Conservation (phyloP, 2,797 vertebrate genomes). For the Betta splendens region DNA sequence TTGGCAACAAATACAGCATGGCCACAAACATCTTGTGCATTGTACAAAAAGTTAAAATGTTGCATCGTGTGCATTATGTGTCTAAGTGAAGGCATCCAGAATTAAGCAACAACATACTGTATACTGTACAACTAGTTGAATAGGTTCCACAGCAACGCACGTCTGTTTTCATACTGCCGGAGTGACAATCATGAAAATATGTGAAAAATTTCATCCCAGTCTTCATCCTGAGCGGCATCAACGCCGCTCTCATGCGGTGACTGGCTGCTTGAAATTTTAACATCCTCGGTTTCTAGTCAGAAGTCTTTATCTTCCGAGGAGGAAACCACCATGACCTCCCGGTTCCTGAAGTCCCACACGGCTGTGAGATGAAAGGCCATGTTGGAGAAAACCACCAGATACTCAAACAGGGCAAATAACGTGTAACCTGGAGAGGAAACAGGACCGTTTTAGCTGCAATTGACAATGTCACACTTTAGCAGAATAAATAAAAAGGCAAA, state of each 20-base stretch:
- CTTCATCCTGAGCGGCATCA: conserved; percentile 30
- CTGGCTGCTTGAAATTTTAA: conserved; percentile 11
- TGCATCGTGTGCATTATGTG: conserved; percentile 17
- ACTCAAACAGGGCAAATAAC: conserved; percentile 90
- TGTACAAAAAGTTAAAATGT: conserved; percentile 38
- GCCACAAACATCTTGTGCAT: conserved; percentile 29
- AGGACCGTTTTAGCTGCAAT: too few species aligned
- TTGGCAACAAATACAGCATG: conserved; percentile 33
- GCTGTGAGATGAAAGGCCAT: conserved; percentile 97
- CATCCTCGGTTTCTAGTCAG: conserved; percentile 67
- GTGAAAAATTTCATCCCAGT: conserved; percentile 53
- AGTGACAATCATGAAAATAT: conserved; percentile 48
- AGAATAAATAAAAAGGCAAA: neutral
- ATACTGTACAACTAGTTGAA: conserved; percentile 4
- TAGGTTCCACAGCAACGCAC: conserved; percentile 5
- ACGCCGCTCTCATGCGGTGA: conserved; percentile 22
- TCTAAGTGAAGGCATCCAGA: conserved; percentile 26
- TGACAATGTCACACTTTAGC: too few species aligned
- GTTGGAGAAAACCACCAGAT: conserved; percentile 91
- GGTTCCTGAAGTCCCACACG: conserved; percentile 91
- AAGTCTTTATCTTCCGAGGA: conserved; percentile 87
- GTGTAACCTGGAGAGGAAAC: conserved; percentile 83
- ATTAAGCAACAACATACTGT: conserved; percentile 25
- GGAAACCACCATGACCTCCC: conserved; percentile 87
- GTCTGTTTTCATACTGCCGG: conserved; percentile 12